phyloP scores from a whole-genome alignment of 1,140 invertebrate genomes.

The Wasmannia auropunctata region DNA sequence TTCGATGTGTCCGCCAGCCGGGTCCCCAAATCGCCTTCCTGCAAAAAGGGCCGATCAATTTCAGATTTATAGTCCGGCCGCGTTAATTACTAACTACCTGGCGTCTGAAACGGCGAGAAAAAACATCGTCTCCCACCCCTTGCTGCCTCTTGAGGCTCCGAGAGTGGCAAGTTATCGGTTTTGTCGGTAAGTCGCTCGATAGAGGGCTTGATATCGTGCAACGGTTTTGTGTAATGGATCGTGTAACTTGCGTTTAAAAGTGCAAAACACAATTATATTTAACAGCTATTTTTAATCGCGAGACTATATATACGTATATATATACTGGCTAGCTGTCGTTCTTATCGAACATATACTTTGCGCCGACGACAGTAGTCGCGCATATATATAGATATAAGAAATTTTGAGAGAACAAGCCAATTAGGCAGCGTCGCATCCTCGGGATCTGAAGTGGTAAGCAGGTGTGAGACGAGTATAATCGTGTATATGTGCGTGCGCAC shows the following conservation, averaged over 20 bases:
- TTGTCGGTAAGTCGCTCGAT: slow-evolving; percentile 49
- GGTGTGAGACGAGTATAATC: slow-evolving; percentile 59
- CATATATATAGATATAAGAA: slow-evolving; percentile 72
- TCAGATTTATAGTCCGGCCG: slow-evolving; percentile 79
- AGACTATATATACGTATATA: too few species aligned
- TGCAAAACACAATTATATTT: not conserved
- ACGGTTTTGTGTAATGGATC: slow-evolving; percentile 33
- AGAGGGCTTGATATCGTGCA: slow-evolving; percentile 8
- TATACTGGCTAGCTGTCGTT: not conserved
- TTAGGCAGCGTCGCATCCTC: slow-evolving; percentile 64
- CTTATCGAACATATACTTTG: not conserved
- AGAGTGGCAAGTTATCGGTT: slow-evolving; percentile 60
- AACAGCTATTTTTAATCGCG: not conserved
- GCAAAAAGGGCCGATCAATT: slow-evolving; percentile 80
- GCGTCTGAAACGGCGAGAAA: slow-evolving; percentile 69
- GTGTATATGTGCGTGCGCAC: slow-evolving; percentile 37
- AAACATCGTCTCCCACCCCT: slow-evolving; percentile 9
- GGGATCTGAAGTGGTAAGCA: slow-evolving; percentile 41
- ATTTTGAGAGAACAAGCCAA: slow-evolving; percentile 76
- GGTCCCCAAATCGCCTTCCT: slow-evolving; percentile 71
- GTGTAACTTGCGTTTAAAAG: not conserved
- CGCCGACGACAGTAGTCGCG: not conserved
- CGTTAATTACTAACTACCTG: slow-evolving; percentile 81
- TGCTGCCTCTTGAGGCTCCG: slow-evolving; percentile 32
- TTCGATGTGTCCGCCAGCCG: not conserved